Base-by-base conservation (phyloP, 2,113 vertebrate species). In the Mobula birostris region DNA sequence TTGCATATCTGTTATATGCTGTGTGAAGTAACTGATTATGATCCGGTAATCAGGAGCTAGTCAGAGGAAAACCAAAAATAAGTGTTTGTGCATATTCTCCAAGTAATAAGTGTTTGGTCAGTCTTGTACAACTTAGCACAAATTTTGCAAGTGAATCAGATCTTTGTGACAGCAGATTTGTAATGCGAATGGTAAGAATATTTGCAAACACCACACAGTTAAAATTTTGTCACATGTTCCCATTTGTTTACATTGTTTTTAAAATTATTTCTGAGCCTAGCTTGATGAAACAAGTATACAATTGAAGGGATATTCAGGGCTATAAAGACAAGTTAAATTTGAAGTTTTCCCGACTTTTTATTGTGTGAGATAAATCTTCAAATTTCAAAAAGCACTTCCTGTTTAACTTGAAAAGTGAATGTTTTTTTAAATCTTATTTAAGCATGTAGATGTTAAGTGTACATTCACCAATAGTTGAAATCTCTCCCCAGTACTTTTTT, bases 331-430 rank as follows among this genome's bases (percentile, higher is more conserved):
- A 61, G 58, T 76, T 93, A 79, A 94, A 95, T 95, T 83, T 87
- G 63, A 95, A 94, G 70, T 72, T 76, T n/a, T 95, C 94, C 96
- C 95, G 95, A 94, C 83, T 79, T 94, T 72, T 94, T 80, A 94
- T 85, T 85, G 76, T 36, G 79, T 66, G 48, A 72, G 40, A 90
- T 56, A 74, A 76, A 74, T 56, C 68, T 94, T 87, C 94, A 85
- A 94, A 87, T 94, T 94, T 83, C 32, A 96, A 95, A 95, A 96
- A 97, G 96, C 96, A 96, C 96, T 98, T 98, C 97, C 98, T 98
- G 98, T 97, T 97, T 96, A 97, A 98, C 98, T 98, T 98, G 98
- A 98, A 97, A 95, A 95, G 94, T 95, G 95, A 94, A 96, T 95
- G 94, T 95, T 97, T 72, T 61, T 61, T 56, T 56, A 63, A 24